phyloP scores from a whole-genome alignment of 2,113 vertebrate species.

The Mesitornis unicolor region DNA sequence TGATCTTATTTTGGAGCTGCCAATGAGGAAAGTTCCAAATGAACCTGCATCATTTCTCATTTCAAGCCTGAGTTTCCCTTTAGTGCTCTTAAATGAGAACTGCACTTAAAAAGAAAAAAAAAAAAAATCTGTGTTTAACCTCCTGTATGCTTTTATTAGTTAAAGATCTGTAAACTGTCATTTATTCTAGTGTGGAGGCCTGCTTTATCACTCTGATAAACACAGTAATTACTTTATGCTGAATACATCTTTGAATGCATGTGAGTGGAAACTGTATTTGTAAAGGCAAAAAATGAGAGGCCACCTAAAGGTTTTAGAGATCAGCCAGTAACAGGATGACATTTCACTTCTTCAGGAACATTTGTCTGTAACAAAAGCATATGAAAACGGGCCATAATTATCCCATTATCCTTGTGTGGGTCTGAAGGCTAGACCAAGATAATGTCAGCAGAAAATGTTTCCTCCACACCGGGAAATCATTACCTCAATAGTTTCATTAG shows the following conservation, averaged over 20 bases:
- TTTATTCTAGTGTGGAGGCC: neutral
- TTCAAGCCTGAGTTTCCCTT: neutral
- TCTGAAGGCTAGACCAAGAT: neutral
- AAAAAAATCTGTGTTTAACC: neutral
- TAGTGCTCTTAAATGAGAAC: neutral
- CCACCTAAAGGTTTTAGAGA: neutral
- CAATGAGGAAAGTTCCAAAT: neutral
- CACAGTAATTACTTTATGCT: neutral
- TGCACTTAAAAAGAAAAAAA: neutral
- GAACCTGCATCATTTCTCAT: neutral
- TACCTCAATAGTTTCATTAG: neutral
- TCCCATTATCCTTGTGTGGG: neutral
- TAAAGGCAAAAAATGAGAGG: neutral
- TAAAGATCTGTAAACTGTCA: neutral
- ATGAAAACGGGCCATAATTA: neutral
- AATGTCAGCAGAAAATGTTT: neutral
- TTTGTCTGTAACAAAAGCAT: neutral
- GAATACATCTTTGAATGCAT: neutral
- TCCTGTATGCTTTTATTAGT: neutral
- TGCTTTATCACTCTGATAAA: neutral
- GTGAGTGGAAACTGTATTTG: fast-evolving
- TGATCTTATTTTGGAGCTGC: neutral
- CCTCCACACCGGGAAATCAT: neutral
- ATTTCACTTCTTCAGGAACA: neutral
- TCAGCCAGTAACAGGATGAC: neutral